phyloP scores from a whole-genome alignment of 2,113 vertebrate genomes.

The Notothenia rossii region DNA sequence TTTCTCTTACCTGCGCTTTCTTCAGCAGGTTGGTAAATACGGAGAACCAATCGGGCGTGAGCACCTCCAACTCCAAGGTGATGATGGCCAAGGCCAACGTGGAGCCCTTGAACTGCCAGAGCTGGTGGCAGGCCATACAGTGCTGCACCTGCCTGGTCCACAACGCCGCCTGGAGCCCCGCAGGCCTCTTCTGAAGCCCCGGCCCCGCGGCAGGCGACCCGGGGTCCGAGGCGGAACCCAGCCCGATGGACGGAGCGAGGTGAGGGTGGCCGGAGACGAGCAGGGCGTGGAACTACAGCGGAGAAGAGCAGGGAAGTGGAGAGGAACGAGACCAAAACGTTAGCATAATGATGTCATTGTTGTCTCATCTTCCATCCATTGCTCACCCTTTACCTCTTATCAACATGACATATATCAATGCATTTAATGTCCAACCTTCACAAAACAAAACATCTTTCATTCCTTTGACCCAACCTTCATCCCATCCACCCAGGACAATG shows the following conservation, averaged over 20 bases:
- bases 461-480: background rate
- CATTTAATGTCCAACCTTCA: background rate
- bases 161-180: slow-evolving; percentile 89
- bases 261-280: slow-evolving; percentile 86
- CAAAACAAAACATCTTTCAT: background rate
- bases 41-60: slow-evolving; percentile 89
- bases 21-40: slow-evolving; percentile 92
- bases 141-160: slow-evolving; percentile 98
- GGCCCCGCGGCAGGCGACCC: background rate
- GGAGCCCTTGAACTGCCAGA: slow-evolving; percentile 97
- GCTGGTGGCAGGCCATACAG: slow-evolving; percentile 99
- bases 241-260: slow-evolving; percentile 76
- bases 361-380: slow-evolving; percentile 15
- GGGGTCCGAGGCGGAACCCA: slow-evolving; percentile 25
- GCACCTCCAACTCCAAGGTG: slow-evolving; percentile 95
- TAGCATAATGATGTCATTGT: slow-evolving; percentile 59
- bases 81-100: slow-evolving; percentile 97
- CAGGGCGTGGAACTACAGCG: slow-evolving; percentile 88
- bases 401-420: background rate
- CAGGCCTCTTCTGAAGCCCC: slow-evolving; percentile 90
- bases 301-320: background rate
- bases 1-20: slow-evolving; percentile 89
- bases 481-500: background rate
- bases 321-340: slow-evolving; percentile 59
- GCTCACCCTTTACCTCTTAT: background rate